Percentiles rank a stretch among this genome's conserved stretches.
Evolutionary conservation across 2,113 vertebrate genomes (phyloP).

Genomic region (Chrysemys picta): DNA sequence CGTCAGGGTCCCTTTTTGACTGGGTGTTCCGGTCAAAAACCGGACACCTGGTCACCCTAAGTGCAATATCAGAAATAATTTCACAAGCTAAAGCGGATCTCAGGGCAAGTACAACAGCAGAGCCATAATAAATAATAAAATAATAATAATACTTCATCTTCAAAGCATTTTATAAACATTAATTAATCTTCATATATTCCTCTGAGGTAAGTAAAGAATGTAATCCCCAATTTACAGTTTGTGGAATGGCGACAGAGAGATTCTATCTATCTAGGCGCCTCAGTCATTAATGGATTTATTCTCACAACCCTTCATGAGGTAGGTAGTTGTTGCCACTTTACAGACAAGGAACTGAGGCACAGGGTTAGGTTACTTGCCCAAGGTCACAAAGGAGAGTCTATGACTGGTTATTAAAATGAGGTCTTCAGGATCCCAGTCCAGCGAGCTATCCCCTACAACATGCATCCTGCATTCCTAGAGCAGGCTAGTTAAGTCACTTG

Average conservation of each 20-base stretch:
- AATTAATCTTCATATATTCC: background rate
- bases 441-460: background rate
- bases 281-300: background rate
- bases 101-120: background rate
- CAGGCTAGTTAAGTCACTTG: background rate
- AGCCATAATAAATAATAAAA: background rate
- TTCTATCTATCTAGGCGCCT: background rate
- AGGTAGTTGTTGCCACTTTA: background rate
- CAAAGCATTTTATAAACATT: fast-evolving
- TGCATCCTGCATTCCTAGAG: background rate
- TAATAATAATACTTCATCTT: background rate
- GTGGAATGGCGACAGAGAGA: background rate
- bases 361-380: background rate
- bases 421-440: background rate
- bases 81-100: fast-evolving
- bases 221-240: background rate
- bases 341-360: background rate
- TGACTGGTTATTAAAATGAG: background rate
- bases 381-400: background rate
- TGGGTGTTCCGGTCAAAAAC: no score
- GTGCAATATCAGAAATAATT: background rate
- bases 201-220: background rate
- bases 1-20: no score
- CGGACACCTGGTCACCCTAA: no score
- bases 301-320: background rate